A percentile compares a stretch with the other conserved stretches of the same genome.
These are phyloP conservation scores for Platycheirus rosarum DNA, from an alignment of 2,888 invertebrate genomes.

Conservation along the genomic window DNA sequence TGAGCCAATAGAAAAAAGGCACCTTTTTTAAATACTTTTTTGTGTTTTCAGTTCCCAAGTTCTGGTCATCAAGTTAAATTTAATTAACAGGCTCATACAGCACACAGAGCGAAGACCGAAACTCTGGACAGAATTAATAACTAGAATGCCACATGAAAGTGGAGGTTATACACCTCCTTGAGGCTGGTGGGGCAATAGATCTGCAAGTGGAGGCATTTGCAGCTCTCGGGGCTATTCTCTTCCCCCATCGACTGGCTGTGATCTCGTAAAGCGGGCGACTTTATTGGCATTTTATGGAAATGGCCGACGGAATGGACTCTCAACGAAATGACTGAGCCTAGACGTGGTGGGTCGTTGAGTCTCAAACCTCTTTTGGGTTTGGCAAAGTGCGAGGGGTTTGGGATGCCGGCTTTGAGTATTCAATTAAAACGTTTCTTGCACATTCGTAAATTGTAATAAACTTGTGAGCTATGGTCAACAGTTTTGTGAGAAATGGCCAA, in stretches of 20 bases:
- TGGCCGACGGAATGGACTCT: slow-evolving; percentile 17
- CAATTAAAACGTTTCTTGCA: slow-evolving; percentile 71
- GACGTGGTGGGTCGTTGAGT: slow-evolving; percentile 37
- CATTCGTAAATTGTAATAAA: slow-evolving; percentile 72
- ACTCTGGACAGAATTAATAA: slow-evolving; percentile 58
- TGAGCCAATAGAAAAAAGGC: slow-evolving; percentile 39
- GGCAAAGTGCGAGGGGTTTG: background rate
- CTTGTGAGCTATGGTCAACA: slow-evolving; percentile 66
- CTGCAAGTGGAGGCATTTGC: slow-evolving; percentile 45
- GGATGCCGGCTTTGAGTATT: slow-evolving; percentile 39
- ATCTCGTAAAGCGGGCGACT: slow-evolving; percentile 60
- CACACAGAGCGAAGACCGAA: slow-evolving; percentile 22
- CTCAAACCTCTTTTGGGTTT: slow-evolving; percentile 20
- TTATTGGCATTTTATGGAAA: slow-evolving; percentile 72
- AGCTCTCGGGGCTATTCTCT: slow-evolving; percentile 17
- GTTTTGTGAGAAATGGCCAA: background rate
- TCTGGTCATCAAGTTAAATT: slow-evolving; percentile 44
- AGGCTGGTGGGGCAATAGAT: slow-evolving; percentile 49
- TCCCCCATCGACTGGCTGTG: slow-evolving; percentile 14
- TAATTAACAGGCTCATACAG: slow-evolving; percentile 59
- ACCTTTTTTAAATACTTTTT: slow-evolving; percentile 35
- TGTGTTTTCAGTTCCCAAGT: slow-evolving; percentile 36
- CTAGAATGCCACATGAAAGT: slow-evolving; percentile 47
- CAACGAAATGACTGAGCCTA: slow-evolving; percentile 11
- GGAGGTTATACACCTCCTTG: slow-evolving; percentile 8